Conservation (phyloP, 2,888 invertebrate species). For the Heliconius charithonia region DNA sequence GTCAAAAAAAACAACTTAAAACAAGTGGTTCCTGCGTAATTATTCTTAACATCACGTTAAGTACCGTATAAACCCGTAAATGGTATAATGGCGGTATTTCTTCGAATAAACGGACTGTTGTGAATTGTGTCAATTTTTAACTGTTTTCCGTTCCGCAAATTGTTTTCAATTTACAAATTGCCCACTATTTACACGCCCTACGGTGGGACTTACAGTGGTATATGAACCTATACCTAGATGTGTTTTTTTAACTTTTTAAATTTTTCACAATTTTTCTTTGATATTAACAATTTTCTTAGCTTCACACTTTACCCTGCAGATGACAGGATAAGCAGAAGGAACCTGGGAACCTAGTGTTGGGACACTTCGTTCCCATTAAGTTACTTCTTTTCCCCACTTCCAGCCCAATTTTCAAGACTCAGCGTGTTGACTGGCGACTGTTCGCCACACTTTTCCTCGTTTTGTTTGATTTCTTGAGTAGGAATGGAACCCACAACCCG, state of each 20-base stretch:
- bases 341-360: no score
- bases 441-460: no score
- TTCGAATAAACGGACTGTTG: conserved; percentile 29
- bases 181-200: conserved; percentile 1
- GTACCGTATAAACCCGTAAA: conserved; percentile 36
- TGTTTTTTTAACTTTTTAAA: no score
- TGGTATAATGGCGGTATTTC: conserved; percentile 36
- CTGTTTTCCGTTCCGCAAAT: conserved; percentile 27
- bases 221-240: not conserved
- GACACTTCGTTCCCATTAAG: no score
- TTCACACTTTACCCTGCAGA: no score
- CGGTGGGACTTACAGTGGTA: not conserved
- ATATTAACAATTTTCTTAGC: not conserved
- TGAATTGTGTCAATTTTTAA: conserved; percentile 34
- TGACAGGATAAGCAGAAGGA: no score
- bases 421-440: no score
- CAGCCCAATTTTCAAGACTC: no score
- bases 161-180: conserved; percentile 20
- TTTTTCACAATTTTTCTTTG: not conserved
- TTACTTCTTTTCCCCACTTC: no score
- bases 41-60: conserved; percentile 29
- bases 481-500: no score
- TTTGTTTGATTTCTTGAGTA: no score
- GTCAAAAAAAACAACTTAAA: conserved; percentile 33
- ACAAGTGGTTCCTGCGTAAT: conserved; percentile 30